Conservation (phyloP, 2,113 vertebrate species). For the Ranitomeya variabilis region DNA sequence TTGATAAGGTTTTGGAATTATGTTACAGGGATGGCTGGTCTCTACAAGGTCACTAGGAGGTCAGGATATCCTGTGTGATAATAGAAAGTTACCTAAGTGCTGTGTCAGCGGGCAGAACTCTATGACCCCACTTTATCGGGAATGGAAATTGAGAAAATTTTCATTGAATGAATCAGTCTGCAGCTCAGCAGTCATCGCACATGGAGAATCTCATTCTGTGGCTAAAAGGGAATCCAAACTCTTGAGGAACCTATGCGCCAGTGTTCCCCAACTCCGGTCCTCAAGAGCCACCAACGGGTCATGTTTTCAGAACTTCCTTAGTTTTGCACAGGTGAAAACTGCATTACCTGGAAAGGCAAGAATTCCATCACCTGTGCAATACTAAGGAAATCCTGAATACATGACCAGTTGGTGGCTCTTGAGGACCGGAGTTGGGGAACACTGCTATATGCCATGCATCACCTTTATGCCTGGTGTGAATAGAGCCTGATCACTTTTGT, state of each 20-base stretch:
- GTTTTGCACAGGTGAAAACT: too few species aligned
- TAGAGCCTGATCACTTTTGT: too few species aligned
- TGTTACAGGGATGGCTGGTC: background rate
- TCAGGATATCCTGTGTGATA: slow-evolving; percentile 39
- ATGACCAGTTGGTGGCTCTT: too few species aligned
- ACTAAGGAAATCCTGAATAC: too few species aligned
- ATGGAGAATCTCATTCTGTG: background rate
- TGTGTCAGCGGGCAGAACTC: background rate
- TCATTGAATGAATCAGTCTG: background rate
- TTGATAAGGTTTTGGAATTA: background rate
- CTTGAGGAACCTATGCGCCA: background rate
- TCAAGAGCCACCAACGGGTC: too few species aligned
- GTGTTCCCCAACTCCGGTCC: background rate
- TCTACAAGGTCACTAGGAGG: background rate
- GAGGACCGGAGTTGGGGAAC: too few species aligned
- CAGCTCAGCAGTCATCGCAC: background rate
- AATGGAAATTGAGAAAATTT: slow-evolving; percentile 1
- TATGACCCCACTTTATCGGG: slow-evolving; percentile 14
- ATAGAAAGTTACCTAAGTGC: background rate
- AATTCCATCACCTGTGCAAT: too few species aligned
- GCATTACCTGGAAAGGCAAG: too few species aligned
- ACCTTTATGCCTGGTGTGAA: too few species aligned
- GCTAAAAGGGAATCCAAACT: background rate
- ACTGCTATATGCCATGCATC: too few species aligned
- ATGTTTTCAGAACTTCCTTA: too few species aligned